A percentile compares a stretch with the other conserved stretches of the same genome.
Evolutionary conservation across 2,797 vertebrate species (phyloP).

Genomic region (Tangara arthus): DNA sequence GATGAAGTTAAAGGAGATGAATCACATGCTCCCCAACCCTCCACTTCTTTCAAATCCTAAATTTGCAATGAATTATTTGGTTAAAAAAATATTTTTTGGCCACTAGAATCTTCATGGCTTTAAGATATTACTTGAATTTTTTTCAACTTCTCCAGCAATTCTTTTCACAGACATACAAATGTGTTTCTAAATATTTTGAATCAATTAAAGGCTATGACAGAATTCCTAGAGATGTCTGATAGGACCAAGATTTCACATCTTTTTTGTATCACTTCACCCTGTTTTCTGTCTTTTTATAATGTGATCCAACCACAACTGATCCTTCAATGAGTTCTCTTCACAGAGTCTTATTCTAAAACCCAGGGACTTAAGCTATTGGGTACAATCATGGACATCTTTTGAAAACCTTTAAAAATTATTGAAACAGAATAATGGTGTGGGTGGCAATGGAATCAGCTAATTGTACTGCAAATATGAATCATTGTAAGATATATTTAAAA

Average conservation of each 20-base stretch:
- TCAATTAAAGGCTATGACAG: neutral
- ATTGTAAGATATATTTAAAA: neutral
- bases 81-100: neutral
- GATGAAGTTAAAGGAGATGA: neutral
- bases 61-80: neutral
- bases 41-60: neutral
- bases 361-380: neutral
- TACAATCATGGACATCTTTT: neutral
- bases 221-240: neutral
- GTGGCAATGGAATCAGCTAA: neutral
- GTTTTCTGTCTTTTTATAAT: neutral
- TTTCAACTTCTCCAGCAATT: neutral
- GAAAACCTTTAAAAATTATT: neutral
- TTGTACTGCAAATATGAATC: neutral
- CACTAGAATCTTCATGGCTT: neutral
- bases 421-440: neutral
- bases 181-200: neutral
- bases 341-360: neutral
- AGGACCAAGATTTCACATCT: neutral
- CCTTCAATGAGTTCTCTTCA: neutral
- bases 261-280: neutral
- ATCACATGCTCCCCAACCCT: rapidly evolving
- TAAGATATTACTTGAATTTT: neutral
- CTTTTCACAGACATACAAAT: neutral
- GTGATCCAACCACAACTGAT: neutral